Evolutionary conservation across 2,797 vertebrate species (phyloP).

Genomic region (Lepidocolaptes lacrymiger): DNA sequence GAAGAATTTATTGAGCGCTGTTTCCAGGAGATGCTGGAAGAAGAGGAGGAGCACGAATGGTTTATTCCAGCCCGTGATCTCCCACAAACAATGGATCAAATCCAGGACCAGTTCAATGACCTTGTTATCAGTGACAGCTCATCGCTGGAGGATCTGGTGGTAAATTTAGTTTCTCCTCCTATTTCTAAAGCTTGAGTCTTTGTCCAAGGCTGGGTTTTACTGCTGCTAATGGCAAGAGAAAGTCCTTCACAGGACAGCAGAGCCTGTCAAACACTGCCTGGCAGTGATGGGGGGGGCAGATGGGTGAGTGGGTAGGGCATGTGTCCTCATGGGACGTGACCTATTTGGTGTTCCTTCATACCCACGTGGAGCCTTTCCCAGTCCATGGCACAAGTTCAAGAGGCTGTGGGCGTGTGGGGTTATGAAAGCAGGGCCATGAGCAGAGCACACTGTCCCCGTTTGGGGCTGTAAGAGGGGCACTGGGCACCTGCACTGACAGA

Average conservation of each 20-base stretch:
- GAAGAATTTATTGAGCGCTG: slow-evolving; percentile 93
- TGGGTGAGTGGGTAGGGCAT: not conserved
- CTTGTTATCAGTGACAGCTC: slow-evolving; percentile 84
- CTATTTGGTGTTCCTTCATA: not conserved
- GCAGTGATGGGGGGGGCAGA: not conserved
- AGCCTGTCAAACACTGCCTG: not conserved
- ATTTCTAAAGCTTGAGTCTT: not conserved
- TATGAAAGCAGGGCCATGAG: not conserved
- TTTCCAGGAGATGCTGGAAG: slow-evolving; percentile 93
- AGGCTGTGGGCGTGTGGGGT: not conserved
- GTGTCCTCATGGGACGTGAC: not conserved
- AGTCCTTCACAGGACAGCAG: not conserved
- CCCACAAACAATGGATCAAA: slow-evolving; percentile 83
- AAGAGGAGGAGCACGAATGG: slow-evolving; percentile 91
- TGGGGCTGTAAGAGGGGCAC: not conserved
- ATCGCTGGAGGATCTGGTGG: slow-evolving; percentile 83
- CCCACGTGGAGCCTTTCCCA: not conserved
- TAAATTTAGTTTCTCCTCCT: slow-evolving; percentile 65
- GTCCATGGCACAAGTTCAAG: not conserved
- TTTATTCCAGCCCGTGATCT: slow-evolving; percentile 94
- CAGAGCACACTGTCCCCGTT: not conserved
- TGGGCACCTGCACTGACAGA: fast-evolving
- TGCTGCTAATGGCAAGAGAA: not conserved
- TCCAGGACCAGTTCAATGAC: slow-evolving; percentile 87
- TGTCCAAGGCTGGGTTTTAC: not conserved